Evolutionary conservation across 2,888 invertebrate species (phyloP), one percentile per base, ranked within the genome.

Genomic region (Cerastis leucographa): DNA sequence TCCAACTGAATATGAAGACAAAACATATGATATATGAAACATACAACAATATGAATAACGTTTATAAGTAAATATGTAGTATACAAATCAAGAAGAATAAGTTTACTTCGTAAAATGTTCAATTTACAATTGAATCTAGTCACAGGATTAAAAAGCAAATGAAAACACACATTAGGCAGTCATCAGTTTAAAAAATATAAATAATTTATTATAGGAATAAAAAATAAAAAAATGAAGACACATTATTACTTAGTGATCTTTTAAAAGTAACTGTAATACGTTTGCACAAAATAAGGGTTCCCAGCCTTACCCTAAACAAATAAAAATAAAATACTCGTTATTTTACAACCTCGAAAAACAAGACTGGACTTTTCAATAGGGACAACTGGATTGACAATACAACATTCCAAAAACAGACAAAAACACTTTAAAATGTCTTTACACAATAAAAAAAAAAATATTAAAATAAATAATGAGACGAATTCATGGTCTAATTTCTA

Each of bases 401-500:
- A 89, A 89, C 88, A 89, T 88, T 89, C 89, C 88, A 83, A 85
- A 78, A 87, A 84, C 68, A 68, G 78, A 73, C 81, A 86, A 79
- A 80, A 76, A 73, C 42, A 76, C 49, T 68, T 54, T 22, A 83
- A 79, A 84, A 80, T 71, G 56, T 78, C 62, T 76, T 71, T 64
- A 85, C 54, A 78, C 44, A 76, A 67, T 66, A 68, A 71, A 75
- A 68, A 76, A 64, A 40, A 40, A 35, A n/a, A n/a, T n/a, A n/a
- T 49, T 40, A 44, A 35, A 81, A 77, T 40, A 74, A 85, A 75
- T 71, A 75, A 44, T 61, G 64, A 74, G 25, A 40, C 29, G 82
- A 75, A 35, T 12, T 29, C 40, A 8, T 71, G 54, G n/a, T 65
- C 29, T 70, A 71, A 74, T 56, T 19, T 61, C 59, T 71, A 65